These are phyloP conservation scores for Trichomalopsis sarcophagae DNA, from an alignment of 1,140 invertebrate genomes.

Conservation along the genomic window DNA sequence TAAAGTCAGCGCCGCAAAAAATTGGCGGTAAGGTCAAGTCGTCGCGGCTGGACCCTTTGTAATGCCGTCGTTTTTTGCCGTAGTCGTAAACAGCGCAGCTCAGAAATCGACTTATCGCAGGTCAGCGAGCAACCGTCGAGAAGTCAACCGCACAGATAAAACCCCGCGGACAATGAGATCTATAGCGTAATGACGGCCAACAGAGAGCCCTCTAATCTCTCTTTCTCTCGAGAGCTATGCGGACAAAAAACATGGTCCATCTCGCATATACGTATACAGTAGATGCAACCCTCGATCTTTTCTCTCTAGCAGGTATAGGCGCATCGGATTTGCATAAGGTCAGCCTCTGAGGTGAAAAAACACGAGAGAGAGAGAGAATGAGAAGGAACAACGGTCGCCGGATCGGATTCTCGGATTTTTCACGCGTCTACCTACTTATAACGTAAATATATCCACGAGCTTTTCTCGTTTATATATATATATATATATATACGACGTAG, in stretches of 20 bases:
- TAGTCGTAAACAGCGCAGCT: neutral
- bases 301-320: neutral
- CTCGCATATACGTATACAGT: too few relatives aligned
- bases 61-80: neutral
- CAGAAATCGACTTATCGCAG: neutral
- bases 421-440: neutral
- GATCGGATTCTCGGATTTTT: neutral
- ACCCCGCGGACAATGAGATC: neutral
- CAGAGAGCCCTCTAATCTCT: conserved; percentile 6
- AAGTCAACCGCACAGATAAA: conserved; percentile 14
- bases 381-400: neutral
- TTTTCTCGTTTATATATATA: too few relatives aligned
- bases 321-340: neutral
- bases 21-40: neutral
- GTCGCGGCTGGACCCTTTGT: neutral
- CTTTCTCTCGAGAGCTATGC: neutral
- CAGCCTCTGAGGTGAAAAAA: neutral
- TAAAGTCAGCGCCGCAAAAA: neutral
- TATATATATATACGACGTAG: too few relatives aligned
- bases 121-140: conserved; percentile 22
- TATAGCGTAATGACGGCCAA: neutral
- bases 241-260: neutral
- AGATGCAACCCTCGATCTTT: neutral
- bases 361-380: too few relatives aligned
- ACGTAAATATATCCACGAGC: too few relatives aligned